These are phyloP conservation scores for Nyctereutes procyonoides DNA, from an alignment of 2,113 vertebrate genomes.

Conservation along the genomic window DNA sequence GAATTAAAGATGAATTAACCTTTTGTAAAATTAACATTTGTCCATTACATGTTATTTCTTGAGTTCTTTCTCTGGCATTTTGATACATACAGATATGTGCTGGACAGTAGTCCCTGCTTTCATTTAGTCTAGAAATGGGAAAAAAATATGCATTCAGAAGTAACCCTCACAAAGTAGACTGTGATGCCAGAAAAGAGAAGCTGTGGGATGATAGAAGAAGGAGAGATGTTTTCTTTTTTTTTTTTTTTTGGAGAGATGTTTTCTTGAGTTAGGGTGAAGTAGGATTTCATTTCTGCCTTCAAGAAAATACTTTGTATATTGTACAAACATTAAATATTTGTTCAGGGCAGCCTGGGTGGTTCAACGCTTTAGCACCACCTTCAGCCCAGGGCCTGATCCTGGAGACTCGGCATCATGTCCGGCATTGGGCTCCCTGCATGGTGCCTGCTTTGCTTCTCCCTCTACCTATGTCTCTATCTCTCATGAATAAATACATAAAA, in stretches of 20 bases:
- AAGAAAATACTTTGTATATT: neutral
- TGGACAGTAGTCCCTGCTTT: constrained; percentile 3
- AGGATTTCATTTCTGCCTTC: constrained; percentile 5
- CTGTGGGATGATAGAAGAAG: neutral
- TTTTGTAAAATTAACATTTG: neutral
- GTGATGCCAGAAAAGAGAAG: neutral
- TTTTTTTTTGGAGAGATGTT: neutral
- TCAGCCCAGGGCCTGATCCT: too few relatives aligned
- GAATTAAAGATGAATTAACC: neutral
- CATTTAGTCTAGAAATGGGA: neutral
- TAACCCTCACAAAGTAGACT: neutral
- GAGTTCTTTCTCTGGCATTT: constrained; percentile 4
- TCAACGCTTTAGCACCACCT: too few relatives aligned
- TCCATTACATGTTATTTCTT: neutral
- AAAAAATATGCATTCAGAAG: neutral
- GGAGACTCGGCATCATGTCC: too few relatives aligned
- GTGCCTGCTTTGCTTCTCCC: too few relatives aligned
- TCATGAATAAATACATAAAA: too few relatives aligned
- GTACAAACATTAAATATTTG: neutral
- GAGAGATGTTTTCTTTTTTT: neutral
- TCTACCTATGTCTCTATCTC: too few relatives aligned
- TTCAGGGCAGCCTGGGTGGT: neutral
- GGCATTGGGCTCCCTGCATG: too few relatives aligned
- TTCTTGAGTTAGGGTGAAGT: neutral
- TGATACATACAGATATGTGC: neutral